These are phyloP conservation scores for Sebastolobus alascanus DNA, from an alignment of 2,797 vertebrate genomes.

Conservation along the genomic window DNA sequence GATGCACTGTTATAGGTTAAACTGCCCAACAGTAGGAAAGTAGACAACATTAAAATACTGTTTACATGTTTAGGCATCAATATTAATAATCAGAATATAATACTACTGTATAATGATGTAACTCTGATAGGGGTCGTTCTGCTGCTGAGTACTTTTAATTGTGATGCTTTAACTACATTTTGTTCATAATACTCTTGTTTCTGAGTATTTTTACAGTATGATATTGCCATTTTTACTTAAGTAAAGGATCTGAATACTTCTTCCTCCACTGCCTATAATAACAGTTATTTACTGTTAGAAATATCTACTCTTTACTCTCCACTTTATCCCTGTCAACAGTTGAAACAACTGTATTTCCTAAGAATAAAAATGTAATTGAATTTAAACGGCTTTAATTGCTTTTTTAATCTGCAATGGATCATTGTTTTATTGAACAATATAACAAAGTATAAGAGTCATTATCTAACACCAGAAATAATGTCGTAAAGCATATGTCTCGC, in stretches of 20 bases:
- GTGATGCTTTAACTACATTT: background rate
- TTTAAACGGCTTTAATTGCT: background rate
- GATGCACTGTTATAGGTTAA: background rate
- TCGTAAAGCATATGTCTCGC: background rate
- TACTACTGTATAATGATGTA: background rate
- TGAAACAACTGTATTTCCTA: background rate
- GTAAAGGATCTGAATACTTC: background rate
- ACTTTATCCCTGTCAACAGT: background rate
- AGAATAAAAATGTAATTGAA: background rate
- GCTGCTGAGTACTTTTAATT: background rate
- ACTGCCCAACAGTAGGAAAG: background rate
- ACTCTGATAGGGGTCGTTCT: background rate
- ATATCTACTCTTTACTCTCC: background rate
- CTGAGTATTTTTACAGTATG: background rate
- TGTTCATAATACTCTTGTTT: background rate
- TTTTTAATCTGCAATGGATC: background rate
- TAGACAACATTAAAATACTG: background rate
- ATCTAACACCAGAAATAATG: too few relatives aligned
- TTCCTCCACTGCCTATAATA: background rate
- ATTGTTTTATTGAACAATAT: background rate
- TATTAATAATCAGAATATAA: too few relatives aligned
- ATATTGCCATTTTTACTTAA: background rate
- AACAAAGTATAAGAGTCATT: background rate
- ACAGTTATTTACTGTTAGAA: background rate
- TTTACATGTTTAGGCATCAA: background rate